These are phyloP conservation scores for Mesembrinibis cayennensis DNA, from an alignment of 2,113 vertebrate genomes.

Conservation along the genomic window DNA sequence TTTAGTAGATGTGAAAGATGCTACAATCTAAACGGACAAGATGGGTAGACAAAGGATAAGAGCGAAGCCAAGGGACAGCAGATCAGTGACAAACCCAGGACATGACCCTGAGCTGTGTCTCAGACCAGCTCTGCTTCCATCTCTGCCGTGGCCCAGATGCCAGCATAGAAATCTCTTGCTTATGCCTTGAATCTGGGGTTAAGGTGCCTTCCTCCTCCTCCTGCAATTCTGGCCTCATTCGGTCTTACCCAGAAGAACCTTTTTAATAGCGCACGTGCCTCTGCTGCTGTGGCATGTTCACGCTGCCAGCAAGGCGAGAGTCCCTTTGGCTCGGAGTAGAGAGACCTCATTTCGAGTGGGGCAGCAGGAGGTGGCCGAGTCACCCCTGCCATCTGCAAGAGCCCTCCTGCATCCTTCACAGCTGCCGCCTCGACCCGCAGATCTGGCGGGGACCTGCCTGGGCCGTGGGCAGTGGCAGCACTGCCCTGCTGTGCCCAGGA, in stretches of 20 bases:
- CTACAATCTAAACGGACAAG: not conserved
- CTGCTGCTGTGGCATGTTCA: not conserved
- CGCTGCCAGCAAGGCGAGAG: not conserved
- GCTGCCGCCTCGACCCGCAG: not conserved
- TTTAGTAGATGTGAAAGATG: not conserved
- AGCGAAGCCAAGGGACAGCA: not conserved
- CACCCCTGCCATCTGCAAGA: not conserved
- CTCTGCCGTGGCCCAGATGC: not conserved
- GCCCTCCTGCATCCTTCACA: not conserved
- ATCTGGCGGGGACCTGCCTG: not conserved
- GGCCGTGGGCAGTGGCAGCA: not conserved
- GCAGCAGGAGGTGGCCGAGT: not conserved
- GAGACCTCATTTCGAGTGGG: not conserved
- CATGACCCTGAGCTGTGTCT: not conserved
- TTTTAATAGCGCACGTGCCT: not conserved
- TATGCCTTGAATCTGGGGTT: not conserved
- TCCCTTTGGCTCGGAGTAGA: not conserved
- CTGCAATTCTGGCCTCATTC: not conserved
- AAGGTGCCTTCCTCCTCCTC: not conserved
- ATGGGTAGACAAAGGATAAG: not conserved
- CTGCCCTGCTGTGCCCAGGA: not conserved
- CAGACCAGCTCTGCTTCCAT: not conserved
- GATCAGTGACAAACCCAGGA: not conserved
- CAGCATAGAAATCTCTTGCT: not conserved
- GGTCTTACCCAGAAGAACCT: not conserved